Conservation (phyloP, 1,140 invertebrate genomes). For the Aethina tumida region DNA sequence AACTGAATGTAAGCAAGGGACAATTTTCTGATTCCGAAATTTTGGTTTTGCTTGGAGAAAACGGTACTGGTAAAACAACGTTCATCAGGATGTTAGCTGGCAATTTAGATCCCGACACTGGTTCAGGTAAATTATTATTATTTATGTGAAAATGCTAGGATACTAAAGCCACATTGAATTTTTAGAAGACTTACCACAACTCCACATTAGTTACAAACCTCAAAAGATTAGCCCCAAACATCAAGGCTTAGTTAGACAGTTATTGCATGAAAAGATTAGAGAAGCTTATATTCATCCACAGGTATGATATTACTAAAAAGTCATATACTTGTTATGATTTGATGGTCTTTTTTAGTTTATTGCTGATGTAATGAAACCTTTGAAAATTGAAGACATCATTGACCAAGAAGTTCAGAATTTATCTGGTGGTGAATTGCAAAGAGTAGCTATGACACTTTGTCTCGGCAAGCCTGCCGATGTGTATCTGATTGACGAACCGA, state of each 20-base stretch:
- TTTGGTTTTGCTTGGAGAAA: constrained; percentile 95
- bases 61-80: constrained; percentile 99
- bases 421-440: constrained; percentile 98
- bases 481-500: constrained; percentile 98
- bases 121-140: constrained; percentile 45
- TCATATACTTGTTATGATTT: constrained; percentile 3
- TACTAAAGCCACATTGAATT: constrained; percentile 7
- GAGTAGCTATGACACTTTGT: constrained; percentile 91
- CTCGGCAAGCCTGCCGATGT: constrained; percentile 98
- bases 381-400: constrained; percentile 96
- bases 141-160: constrained; percentile 1
- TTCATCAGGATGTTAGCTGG: constrained; percentile 98
- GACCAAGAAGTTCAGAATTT: constrained; percentile 98
- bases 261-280: constrained; percentile 92
- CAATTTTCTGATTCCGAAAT: constrained; percentile 99
- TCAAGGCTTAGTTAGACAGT: constrained; percentile 80
- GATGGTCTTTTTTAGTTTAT: constrained; percentile 62
- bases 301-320: constrained; percentile 34
- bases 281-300: constrained; percentile 96
- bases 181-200: constrained; percentile 68
- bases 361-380: constrained; percentile 98
- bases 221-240: constrained; percentile 99
- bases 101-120: constrained; percentile 83
- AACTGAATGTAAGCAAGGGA: constrained; percentile 71
- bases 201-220: constrained; percentile 99